phyloP scores from a whole-genome alignment of 2,113 vertebrate species.

The Albula goreensis region DNA sequence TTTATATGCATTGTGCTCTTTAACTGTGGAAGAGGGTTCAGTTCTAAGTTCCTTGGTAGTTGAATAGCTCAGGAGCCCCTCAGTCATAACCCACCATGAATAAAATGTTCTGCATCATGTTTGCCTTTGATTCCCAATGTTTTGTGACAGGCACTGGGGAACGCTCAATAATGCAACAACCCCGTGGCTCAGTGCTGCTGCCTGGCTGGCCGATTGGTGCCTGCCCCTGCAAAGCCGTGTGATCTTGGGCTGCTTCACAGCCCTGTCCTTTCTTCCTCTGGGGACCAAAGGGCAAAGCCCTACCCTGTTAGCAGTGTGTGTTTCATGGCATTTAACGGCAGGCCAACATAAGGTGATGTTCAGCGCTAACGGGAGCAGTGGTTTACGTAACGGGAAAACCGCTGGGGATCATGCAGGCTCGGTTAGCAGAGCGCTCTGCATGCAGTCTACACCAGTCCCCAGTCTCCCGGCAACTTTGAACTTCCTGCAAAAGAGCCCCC shows the following conservation, averaged over 20 bases:
- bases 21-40: neutral
- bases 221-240: neutral
- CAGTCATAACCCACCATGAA: neutral
- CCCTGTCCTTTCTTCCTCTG: neutral
- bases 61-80: neutral
- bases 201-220: neutral
- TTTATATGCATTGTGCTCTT: neutral
- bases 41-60: neutral
- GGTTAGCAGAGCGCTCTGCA: neutral
- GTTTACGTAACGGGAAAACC: neutral
- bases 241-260: neutral
- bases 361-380: neutral
- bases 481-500: neutral
- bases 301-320: neutral
- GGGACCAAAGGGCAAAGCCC: neutral
- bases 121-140: neutral
- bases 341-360: neutral
- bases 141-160: conserved; percentile 18
- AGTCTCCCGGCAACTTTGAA: neutral
- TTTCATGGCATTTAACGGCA: neutral
- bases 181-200: neutral
- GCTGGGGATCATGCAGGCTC: neutral
- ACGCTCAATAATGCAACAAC: conserved; percentile 8
- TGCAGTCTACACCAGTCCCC: neutral
- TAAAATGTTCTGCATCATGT: neutral